phyloP scores from a whole-genome alignment of 2,113 vertebrate genomes.

The Alosa alosa region DNA sequence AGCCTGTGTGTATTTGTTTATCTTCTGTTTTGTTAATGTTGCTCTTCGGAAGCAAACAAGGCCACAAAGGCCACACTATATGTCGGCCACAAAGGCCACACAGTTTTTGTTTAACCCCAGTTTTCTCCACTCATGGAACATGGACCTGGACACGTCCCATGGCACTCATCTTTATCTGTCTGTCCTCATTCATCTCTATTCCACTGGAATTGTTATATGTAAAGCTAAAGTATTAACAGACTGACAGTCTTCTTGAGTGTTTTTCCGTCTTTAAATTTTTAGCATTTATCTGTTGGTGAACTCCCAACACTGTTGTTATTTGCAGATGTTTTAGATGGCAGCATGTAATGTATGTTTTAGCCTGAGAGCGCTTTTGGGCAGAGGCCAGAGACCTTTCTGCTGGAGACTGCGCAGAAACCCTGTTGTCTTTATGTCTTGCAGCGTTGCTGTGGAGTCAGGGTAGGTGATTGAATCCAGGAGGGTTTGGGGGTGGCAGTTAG shows the following conservation, averaged over 20 bases:
- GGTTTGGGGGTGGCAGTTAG: constrained; percentile 22
- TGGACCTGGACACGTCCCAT: not conserved
- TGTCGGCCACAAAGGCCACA: not conserved
- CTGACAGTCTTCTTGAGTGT: not conserved
- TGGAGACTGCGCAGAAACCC: constrained; percentile 69
- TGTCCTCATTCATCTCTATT: not conserved
- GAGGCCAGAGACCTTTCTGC: constrained; percentile 63
- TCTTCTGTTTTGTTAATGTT: not conserved
- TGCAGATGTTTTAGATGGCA: constrained; percentile 58
- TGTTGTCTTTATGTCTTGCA: constrained; percentile 62
- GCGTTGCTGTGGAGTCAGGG: constrained; percentile 64
- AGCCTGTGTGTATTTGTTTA: constrained; percentile 34
- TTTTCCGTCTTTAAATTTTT: not conserved
- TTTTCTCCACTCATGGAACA: not conserved
- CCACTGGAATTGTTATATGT: not conserved
- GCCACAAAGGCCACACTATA: not conserved
- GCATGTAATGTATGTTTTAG: constrained; percentile 61
- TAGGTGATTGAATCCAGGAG: constrained; percentile 73
- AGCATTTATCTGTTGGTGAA: constrained; percentile 46
- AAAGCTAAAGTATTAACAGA: not conserved
- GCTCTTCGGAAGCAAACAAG: not conserved
- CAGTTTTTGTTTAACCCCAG: not conserved
- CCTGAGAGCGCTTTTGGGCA: constrained; percentile 62
- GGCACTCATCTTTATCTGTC: not conserved
- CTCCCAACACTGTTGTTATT: constrained; percentile 51